These are phyloP conservation scores for Pocota personata DNA, from an alignment of 2,888 invertebrate species.

Conservation along the genomic window DNA sequence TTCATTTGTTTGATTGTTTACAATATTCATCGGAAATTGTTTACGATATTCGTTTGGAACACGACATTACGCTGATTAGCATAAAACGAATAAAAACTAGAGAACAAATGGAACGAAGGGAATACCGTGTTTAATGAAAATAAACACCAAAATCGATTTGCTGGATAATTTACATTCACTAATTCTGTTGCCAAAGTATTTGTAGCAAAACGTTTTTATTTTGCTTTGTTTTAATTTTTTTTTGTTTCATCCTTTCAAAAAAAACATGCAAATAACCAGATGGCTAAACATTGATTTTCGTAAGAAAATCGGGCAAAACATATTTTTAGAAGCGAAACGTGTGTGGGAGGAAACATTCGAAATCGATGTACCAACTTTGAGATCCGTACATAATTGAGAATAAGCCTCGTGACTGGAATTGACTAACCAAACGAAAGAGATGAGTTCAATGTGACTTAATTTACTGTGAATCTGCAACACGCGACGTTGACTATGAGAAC, in stretches of 20 bases:
- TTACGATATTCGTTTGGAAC: not conserved
- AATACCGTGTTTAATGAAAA: constrained; percentile 5
- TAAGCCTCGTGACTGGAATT: not conserved
- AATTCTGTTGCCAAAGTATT: constrained; percentile 13
- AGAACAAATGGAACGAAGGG: not conserved
- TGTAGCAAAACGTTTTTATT: not conserved
- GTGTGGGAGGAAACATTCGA: not conserved
- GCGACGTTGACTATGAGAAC: not conserved
- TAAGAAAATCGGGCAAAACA: not conserved
- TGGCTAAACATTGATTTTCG: not conserved
- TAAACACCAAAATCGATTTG: constrained; percentile 25
- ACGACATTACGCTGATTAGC: not conserved
- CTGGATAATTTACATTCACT: constrained; percentile 10
- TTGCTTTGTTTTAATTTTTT: not conserved
- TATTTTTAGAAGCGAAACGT: not conserved
- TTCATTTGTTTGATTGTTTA: not conserved
- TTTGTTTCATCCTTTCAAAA: not conserved
- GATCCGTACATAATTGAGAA: not conserved
- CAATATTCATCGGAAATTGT: not conserved
- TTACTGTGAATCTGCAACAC: not conserved
- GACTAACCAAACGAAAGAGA: not conserved
- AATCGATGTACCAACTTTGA: not conserved
- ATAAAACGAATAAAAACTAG: not conserved
- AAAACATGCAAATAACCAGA: not conserved
- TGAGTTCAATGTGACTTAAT: not conserved